phyloP scores from a whole-genome alignment of 2,797 vertebrate genomes.

The Melanotaenia trifasciata region DNA sequence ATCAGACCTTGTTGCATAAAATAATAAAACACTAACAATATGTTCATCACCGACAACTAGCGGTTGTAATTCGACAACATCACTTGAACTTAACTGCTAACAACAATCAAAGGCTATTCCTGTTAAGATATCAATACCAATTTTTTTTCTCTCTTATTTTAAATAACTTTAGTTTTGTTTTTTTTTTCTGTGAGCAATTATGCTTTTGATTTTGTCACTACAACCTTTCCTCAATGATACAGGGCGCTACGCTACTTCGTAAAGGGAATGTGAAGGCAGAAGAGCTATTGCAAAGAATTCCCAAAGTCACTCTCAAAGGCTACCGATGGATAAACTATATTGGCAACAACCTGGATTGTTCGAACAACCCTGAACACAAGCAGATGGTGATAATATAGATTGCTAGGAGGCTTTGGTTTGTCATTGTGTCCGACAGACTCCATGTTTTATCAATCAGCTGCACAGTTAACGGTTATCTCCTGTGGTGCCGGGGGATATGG shows the following conservation, averaged over 20 bases:
- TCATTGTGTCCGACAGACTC: constrained; percentile 42
- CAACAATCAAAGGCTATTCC: too few species aligned
- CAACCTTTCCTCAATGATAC: constrained; percentile 15
- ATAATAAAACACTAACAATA: too few species aligned
- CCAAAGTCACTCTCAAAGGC: constrained; percentile 18
- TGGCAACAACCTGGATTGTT: constrained; percentile 32
- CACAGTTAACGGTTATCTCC: constrained; percentile 27
- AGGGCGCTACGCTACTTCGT: background rate
- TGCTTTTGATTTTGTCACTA: background rate
- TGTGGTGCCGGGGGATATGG: constrained; percentile 39
- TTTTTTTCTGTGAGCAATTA: background rate
- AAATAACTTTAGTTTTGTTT: background rate
- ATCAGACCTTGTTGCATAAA: too few species aligned
- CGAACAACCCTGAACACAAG: constrained; percentile 42
- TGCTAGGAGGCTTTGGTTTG: constrained; percentile 38
- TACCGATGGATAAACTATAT: constrained; percentile 28
- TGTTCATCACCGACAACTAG: too few species aligned
- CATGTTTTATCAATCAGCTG: constrained; percentile 72
- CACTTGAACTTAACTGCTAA: too few species aligned
- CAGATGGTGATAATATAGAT: constrained; percentile 46
- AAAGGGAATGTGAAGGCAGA: constrained; percentile 8
- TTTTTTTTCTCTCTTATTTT: background rate
- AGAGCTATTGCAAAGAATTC: constrained; percentile 26
- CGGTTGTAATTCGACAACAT: too few species aligned
- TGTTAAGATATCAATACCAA: too few species aligned